These are phyloP conservation scores for Epizoanthus fatuus DNA, from an alignment of 92 coral and sea anemone genomes.

Conservation along the genomic window DNA sequence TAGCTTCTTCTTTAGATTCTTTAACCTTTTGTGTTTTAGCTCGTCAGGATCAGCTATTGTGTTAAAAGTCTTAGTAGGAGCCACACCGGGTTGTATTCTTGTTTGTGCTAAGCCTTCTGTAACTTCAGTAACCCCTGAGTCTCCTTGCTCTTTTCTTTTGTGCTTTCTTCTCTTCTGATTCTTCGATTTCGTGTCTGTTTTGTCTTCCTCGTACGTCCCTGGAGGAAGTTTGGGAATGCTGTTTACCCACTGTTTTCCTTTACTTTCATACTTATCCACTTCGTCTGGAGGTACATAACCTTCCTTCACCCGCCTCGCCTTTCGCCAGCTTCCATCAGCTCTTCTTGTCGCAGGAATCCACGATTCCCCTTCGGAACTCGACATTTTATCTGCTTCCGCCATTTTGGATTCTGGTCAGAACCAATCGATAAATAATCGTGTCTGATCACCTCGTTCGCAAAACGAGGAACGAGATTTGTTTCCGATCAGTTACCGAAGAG, in stretches of 20 bases:
- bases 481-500: too few relatives aligned
- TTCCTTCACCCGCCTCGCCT: constrained; percentile 94
- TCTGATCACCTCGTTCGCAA: too few relatives aligned
- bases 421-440: constrained; percentile 30
- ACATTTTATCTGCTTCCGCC: constrained; percentile 74
- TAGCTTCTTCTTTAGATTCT: constrained; percentile 91
- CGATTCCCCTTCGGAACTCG: constrained; percentile 49
- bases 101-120: constrained; percentile 62
- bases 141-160: constrained; percentile 73
- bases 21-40: constrained; percentile 79
- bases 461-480: too few relatives aligned
- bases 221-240: constrained; percentile 85
- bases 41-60: constrained; percentile 83
- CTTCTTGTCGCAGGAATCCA: constrained; percentile 98
- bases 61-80: constrained; percentile 65
- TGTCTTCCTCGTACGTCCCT: constrained; percentile 77
- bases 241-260: constrained; percentile 94
- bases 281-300: constrained; percentile 99
- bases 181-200: constrained; percentile 67
- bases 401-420: constrained; percentile 60
- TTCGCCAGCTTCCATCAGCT: constrained; percentile 99
- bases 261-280: constrained; percentile 96
- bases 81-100: constrained; percentile 47
- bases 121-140: constrained; percentile 49
- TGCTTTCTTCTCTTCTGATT: constrained; percentile 84